A percentile compares a stretch with the other conserved stretches of the same genome.
These are phyloP conservation scores for Empidonax traillii DNA, from an alignment of 2,113 vertebrate genomes.

Conservation along the genomic window DNA sequence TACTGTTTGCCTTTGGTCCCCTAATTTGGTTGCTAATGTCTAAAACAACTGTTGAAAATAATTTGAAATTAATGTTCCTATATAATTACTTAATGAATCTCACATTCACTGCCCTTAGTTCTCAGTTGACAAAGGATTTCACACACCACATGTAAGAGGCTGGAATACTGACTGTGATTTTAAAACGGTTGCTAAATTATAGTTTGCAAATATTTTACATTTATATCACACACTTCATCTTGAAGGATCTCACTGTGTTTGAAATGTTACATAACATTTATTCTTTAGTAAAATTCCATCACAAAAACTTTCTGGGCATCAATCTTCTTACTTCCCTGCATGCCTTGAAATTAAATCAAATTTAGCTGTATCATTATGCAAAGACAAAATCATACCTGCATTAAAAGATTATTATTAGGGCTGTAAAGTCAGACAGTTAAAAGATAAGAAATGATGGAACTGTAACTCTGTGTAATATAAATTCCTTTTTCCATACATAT, in stretches of 20 bases:
- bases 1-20: conserved; percentile 42
- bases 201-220: conserved; percentile 61
- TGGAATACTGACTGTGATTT: conserved; percentile 24
- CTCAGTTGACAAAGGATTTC: conserved; percentile 28
- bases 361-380: conserved; percentile 57
- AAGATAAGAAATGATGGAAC: not conserved
- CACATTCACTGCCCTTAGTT: conserved; percentile 56
- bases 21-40: conserved; percentile 48
- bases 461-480: not conserved
- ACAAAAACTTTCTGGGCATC: conserved; percentile 63
- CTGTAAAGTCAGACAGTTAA: conserved; percentile 29
- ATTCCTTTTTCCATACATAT: not conserved
- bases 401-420: conserved; percentile 29
- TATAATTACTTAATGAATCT: conserved; percentile 68
- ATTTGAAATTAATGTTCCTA: conserved; percentile 61
- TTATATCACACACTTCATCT: conserved; percentile 39
- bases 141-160: not conserved
- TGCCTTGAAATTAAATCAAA: conserved; percentile 49
- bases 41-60: conserved; percentile 55
- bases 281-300: conserved; percentile 43
- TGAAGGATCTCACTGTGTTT: conserved; percentile 34
- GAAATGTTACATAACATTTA: conserved; percentile 62
- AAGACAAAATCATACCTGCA: conserved; percentile 20
- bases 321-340: conserved; percentile 51
- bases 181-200: conserved; percentile 26